phyloP scores from a whole-genome alignment of 2,797 vertebrate species.

The Natrix natrix region DNA sequence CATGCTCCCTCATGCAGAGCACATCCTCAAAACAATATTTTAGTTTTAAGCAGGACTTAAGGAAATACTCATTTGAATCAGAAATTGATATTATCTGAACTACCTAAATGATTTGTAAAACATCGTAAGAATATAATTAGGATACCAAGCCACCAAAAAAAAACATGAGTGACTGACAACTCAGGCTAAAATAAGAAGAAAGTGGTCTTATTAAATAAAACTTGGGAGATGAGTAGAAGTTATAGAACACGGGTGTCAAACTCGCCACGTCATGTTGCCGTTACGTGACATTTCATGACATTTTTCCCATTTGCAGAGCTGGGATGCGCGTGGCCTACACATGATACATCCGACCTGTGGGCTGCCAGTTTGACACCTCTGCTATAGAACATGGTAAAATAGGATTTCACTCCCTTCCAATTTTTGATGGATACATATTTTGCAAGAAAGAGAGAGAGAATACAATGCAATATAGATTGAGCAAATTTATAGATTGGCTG shows the following conservation, averaged over 20 bases:
- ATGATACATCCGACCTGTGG: background rate
- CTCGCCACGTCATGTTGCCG: fast-evolving
- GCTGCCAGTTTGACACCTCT: background rate
- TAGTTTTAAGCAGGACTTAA: slow-evolving; percentile 64
- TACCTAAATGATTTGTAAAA: background rate
- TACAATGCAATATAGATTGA: background rate
- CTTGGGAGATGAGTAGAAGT: background rate
- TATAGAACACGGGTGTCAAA: background rate
- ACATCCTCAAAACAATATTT: slow-evolving; percentile 71
- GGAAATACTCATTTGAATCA: slow-evolving; percentile 56
- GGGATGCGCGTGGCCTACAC: background rate
- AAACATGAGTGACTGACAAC: background rate
- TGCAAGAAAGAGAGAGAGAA: background rate
- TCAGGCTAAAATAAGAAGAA: background rate
- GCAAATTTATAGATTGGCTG: background rate
- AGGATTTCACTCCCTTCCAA: background rate
- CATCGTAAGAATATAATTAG: background rate
- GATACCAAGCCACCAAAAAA: background rate
- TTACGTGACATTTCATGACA: background rate
- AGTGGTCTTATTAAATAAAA: background rate
- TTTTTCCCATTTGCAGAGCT: background rate
- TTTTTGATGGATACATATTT: background rate
- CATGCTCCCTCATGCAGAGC: slow-evolving; percentile 45
- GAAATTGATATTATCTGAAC: background rate
- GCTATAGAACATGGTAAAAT: background rate